Conservation (phyloP, 2,113 vertebrate genomes). For the Rattus norvegicus region DNA sequence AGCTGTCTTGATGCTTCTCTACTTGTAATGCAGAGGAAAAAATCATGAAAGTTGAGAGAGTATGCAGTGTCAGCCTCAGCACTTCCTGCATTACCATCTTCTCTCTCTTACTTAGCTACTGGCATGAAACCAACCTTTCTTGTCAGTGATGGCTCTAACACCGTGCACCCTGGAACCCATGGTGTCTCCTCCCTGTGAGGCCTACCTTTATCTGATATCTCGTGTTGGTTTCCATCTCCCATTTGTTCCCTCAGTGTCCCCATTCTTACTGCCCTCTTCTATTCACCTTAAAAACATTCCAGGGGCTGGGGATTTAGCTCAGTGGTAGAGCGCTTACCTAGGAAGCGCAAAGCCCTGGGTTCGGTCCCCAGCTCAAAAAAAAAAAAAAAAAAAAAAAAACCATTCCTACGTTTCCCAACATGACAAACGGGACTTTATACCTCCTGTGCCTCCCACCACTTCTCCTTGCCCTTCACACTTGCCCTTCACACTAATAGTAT, state of each 20-base stretch:
- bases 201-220: neutral
- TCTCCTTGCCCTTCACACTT: neutral
- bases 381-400: too few species aligned
- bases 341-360: too few species aligned
- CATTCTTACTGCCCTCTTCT: neutral
- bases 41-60: neutral
- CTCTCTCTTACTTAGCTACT: neutral
- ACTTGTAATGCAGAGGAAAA: conserved; percentile 11
- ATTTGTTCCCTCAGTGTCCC: neutral
- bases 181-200: neutral
- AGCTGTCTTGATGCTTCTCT: neutral
- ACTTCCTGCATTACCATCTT: neutral
- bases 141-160: neutral
- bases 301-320: too few species aligned
- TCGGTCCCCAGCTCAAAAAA: too few species aligned
- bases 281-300: conserved; percentile 5
- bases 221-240: neutral
- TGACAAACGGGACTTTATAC: neutral
- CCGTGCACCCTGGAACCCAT: neutral
- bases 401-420: too few species aligned
- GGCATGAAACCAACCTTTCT: neutral
- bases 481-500: neutral
- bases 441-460: neutral
- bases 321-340: too few species aligned
- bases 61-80: neutral